Evolutionary conservation across 2,797 vertebrate genomes (phyloP), one percentile per base, ranked within the genome.

Genomic region (Sciaenops ocellatus): DNA sequence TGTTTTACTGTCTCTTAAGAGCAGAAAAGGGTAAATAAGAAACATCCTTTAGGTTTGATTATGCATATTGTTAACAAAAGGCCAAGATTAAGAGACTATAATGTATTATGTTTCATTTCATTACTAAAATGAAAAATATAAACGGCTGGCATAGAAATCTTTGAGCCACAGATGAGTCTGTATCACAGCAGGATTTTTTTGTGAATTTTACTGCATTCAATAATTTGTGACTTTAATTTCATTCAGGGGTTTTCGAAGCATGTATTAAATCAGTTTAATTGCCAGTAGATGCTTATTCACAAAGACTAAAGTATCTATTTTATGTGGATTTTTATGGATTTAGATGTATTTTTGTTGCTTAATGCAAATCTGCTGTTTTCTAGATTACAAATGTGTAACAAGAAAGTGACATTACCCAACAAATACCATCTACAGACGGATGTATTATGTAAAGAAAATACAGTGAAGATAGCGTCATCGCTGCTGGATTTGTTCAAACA

Each of bases 401-500:
- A 12, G 10, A 22, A 46, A 41, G 48, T 13, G 22, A 28, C 44
- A 22, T 3, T 52, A 44, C 3, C 4, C 3, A 70, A 20, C 24
- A 30, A 20, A 70, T 47, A n/a, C 1, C 2, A 20, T 18, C 18
- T 3, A 22, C 1, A 26, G 18, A 3, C 20, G 41, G 10, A 50
- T 41, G 6, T 5, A 1, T 76, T 28, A 24, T 4, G 22, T 18
- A 22, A 62, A 46, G n/a, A 20, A 68, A 62, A 18, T 66, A 50
- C 30, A 3, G 28, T 34, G 34, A n/a, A 6, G 20, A 1, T 5
- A n/a, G 48, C 51, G 61, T 12, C 20, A 61, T 2, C 65, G 60
- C 28, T 63, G 79, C 22, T 24, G 0, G 0, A 76, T 73, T 69
- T 0, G 77, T 73, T 78, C 48, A 48, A 46, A 51, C 52, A 67